A percentile compares a stretch with the other conserved stretches of the same genome.
Conservation (phyloP, 35 echinoderm and acorn worm genomes). For the Apostichopus japonicus region DNA sequence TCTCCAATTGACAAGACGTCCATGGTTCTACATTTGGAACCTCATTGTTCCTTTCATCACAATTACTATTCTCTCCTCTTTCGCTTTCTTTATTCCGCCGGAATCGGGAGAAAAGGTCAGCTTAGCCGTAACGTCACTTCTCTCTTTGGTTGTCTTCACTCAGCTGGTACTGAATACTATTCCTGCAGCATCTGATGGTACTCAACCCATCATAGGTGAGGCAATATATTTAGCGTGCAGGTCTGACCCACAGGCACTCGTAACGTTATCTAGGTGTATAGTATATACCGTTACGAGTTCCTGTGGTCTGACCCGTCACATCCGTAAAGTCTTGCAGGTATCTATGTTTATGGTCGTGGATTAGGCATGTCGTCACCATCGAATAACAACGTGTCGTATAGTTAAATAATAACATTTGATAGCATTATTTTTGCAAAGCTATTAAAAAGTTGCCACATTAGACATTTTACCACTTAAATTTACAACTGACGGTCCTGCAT, state of each 20-base stretch:
- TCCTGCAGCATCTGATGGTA: conserved; percentile 86
- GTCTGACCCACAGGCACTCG: too few relatives aligned
- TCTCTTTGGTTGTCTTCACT: conserved; percentile 93
- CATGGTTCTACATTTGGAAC: conserved; percentile 87
- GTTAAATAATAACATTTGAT: too few relatives aligned
- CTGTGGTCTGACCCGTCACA: background rate
- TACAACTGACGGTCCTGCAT: too few relatives aligned
- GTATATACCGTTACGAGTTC: too few relatives aligned
- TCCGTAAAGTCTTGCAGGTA: background rate
- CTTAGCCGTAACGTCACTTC: conserved; percentile 74
- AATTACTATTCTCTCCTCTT: conserved; percentile 71
- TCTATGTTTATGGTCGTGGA: too few relatives aligned
- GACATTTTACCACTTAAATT: too few relatives aligned
- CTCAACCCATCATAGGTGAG: conserved; percentile 83
- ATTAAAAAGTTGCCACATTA: too few relatives aligned
- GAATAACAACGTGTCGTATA: too few relatives aligned
- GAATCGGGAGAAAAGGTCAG: conserved; percentile 96
- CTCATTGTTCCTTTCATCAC: conserved; percentile 83
- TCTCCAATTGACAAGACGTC: conserved; percentile 58
- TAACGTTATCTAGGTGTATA: too few relatives aligned
- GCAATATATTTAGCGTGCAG: background rate
- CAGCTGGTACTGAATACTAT: conserved; percentile 82
- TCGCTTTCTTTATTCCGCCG: conserved; percentile 84
- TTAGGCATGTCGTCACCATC: too few relatives aligned
- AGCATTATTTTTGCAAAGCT: too few relatives aligned